Evolutionary conservation across 2,888 invertebrate species (phyloP).

Genomic region (Clanis bilineata): DNA sequence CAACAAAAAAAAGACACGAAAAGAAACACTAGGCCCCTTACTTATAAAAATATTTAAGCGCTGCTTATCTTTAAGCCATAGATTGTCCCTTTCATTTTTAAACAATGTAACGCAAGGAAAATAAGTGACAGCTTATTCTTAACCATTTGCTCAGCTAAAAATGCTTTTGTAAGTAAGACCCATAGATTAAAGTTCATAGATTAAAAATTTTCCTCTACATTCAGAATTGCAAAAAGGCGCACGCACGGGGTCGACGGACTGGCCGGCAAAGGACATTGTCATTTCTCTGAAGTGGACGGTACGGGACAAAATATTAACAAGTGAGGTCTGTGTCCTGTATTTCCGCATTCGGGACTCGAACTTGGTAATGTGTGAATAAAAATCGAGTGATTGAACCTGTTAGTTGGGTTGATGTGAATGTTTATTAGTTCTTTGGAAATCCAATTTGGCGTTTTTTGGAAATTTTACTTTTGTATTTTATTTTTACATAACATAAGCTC

Average conservation of each 20-base stretch:
- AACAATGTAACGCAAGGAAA: no score
- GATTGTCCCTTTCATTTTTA: no score
- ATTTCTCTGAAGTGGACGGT: conserved; percentile 64
- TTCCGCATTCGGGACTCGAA: conserved; percentile 44
- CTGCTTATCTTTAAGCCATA: no score
- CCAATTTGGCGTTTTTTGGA: neutral
- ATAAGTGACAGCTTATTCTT: no score
- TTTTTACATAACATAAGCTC: no score
- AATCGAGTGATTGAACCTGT: neutral
- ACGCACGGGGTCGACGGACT: conserved; percentile 55
- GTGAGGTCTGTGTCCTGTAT: conserved; percentile 41
- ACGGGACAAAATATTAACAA: conserved; percentile 56
- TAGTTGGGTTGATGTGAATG: neutral
- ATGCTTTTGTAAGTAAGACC: no score
- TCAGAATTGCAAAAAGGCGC: conserved; percentile 39
- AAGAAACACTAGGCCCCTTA: no score
- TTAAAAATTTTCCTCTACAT: conserved; percentile 31
- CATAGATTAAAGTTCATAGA: conserved; percentile 27
- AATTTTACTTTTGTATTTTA: neutral
- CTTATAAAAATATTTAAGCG: no score
- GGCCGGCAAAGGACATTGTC: conserved; percentile 63
- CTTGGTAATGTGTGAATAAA: conserved; percentile 21
- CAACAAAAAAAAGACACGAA: neutral
- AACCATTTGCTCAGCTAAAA: no score
- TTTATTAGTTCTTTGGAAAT: neutral